Percentiles rank a stretch among this genome's conserved stretches.
phyloP scores from a whole-genome alignment of 2,888 invertebrate genomes.

The Cyclophora albipunctata region DNA sequence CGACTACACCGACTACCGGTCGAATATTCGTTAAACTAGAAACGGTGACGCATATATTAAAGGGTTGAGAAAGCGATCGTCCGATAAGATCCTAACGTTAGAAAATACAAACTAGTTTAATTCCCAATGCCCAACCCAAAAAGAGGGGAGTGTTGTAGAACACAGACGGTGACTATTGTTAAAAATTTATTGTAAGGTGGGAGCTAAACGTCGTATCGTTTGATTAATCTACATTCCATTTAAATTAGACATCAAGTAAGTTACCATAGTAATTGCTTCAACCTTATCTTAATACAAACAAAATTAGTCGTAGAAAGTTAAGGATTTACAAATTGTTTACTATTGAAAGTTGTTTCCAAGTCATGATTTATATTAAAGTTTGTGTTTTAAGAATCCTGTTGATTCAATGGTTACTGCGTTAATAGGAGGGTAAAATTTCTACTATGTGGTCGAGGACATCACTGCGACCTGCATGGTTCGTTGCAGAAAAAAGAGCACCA shows the following conservation, averaged over 20 bases:
- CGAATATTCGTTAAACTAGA: conserved; percentile 45
- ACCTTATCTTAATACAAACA: conserved; percentile 51
- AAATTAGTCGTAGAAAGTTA: conserved; percentile 9
- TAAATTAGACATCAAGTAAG: conserved; percentile 61
- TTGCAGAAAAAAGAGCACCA: conserved; percentile 31
- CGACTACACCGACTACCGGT: conserved; percentile 27
- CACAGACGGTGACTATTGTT: conserved; percentile 63
- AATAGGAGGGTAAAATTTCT: too few relatives aligned
- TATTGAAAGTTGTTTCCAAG: neutral
- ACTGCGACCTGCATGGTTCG: conserved; percentile 16
- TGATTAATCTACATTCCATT: conserved; percentile 66
- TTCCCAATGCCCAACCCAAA: conserved; percentile 51
- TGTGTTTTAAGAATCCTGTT: too few relatives aligned
- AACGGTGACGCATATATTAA: conserved; percentile 58
- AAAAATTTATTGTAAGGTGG: conserved; percentile 54
- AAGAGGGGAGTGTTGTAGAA: conserved; percentile 56
- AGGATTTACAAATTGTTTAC: conserved; percentile 24
- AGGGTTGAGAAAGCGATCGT: conserved; percentile 66
- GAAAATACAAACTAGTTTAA: conserved; percentile 66
- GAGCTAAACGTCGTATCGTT: conserved; percentile 60
- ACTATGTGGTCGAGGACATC: too few relatives aligned
- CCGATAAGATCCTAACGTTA: conserved; percentile 56
- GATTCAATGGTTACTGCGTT: too few relatives aligned
- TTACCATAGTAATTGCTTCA: conserved; percentile 54
- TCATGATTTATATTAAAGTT: neutral